A percentile compares a stretch with the other conserved stretches of the same genome.
These are phyloP conservation scores for Oncorhynchus mykiss DNA, from an alignment of 2,113 vertebrate species.

Conservation along the genomic window DNA sequence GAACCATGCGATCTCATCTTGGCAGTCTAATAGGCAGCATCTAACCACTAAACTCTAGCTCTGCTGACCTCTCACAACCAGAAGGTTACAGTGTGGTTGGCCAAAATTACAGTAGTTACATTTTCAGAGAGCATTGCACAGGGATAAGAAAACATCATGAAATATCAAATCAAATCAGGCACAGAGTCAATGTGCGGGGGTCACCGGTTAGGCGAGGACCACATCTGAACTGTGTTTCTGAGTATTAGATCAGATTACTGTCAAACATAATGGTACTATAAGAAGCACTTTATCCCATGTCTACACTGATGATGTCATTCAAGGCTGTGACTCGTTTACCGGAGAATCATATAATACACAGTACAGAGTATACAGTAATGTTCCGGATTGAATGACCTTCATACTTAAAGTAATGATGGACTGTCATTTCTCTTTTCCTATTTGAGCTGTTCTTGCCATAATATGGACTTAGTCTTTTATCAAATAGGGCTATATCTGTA, in stretches of 20 bases:
- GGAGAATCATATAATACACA: background rate
- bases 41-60: conserved; percentile 4
- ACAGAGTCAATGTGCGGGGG: background rate
- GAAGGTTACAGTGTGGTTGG: conserved; percentile 8
- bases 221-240: background rate
- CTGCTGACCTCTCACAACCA: background rate
- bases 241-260: background rate
- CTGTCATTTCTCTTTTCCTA: no score
- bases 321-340: background rate
- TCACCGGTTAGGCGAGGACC: background rate
- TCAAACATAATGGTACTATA: background rate
- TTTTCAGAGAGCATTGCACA: background rate
- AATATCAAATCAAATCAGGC: background rate
- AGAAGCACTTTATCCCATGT: background rate
- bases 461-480: no score
- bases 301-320: background rate
- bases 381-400: background rate
- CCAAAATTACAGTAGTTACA: conserved; percentile 16
- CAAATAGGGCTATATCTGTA: no score
- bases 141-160: background rate
- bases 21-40: conserved; percentile 47
- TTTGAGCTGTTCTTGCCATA: no score
- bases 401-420: no score
- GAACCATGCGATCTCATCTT: background rate
- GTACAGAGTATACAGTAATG: background rate